Percentiles rank a stretch among this genome's conserved stretches.
These are phyloP conservation scores for Austrolebias charrua DNA, from an alignment of 2,797 vertebrate genomes.

Conservation along the genomic window DNA sequence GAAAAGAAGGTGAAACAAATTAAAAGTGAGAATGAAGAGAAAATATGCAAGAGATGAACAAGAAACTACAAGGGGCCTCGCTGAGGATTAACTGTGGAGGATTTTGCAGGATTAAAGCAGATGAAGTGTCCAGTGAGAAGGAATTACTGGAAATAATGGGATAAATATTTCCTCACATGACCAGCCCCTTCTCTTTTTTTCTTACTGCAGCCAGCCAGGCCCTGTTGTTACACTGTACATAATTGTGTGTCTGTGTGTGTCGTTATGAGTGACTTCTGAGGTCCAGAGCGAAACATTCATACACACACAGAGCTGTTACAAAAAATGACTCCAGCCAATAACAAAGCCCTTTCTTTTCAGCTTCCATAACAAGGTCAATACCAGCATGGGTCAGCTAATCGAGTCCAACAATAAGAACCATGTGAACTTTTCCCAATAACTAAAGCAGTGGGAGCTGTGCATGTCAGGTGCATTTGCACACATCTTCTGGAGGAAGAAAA, in stretches of 20 bases:
- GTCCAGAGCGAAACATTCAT: conserved; percentile 4
- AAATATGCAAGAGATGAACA: conserved; percentile 34
- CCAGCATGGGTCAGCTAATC: conserved; percentile 32
- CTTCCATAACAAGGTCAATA: conserved; percentile 25
- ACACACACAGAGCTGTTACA: conserved; percentile 13
- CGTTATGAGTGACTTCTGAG: conserved; percentile 13
- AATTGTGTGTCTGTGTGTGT: conserved; percentile 5
- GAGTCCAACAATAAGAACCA: conserved; percentile 41
- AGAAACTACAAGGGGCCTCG: conserved; percentile 34
- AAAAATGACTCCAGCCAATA: conserved; percentile 13
- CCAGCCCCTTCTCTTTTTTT: conserved; percentile 22
- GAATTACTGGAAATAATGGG: conserved; percentile 54
- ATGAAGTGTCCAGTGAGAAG: conserved; percentile 50
- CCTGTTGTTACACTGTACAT: background rate
- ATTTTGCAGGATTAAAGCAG: conserved; percentile 54
- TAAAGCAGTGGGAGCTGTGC: conserved; percentile 40
- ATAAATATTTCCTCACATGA: conserved; percentile 50
- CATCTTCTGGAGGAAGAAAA: conserved; percentile 1
- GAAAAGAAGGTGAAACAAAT: conserved; percentile 10
- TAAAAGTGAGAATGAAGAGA: conserved; percentile 1
- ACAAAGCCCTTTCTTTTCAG: conserved; percentile 34
- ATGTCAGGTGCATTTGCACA: conserved; percentile 25
- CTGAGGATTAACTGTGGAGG: conserved; percentile 41
- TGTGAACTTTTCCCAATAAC: conserved; percentile 49
- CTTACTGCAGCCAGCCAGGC: background rate